phyloP scores from a whole-genome alignment of 2,797 vertebrate genomes.

The Pseudopleuronectes americanus region DNA sequence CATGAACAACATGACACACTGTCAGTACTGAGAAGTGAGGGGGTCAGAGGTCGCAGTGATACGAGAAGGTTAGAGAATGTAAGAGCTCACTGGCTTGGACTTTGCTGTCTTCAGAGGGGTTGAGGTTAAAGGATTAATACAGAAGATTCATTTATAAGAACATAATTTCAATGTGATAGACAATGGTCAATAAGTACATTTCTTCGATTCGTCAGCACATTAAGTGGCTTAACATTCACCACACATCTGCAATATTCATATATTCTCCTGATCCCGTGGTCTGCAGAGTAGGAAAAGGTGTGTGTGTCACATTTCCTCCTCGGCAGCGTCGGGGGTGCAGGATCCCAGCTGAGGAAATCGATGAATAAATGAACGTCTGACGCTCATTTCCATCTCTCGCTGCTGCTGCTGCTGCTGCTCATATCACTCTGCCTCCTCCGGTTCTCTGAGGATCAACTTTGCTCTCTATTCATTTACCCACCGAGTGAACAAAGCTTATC shows the following conservation, averaged over 20 bases:
- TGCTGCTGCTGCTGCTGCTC: slow-evolving; percentile 4
- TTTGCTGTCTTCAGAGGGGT: no score
- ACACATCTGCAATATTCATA: not conserved
- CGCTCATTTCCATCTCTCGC: slow-evolving; percentile 46
- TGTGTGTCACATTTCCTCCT: slow-evolving; percentile 29
- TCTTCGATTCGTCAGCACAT: no score
- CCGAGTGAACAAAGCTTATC: slow-evolving; percentile 44
- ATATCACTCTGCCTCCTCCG: slow-evolving; percentile 33
- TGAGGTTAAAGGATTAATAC: no score
- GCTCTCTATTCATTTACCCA: slow-evolving; percentile 47
- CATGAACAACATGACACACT: no score
- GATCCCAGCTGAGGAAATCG: slow-evolving; percentile 49
- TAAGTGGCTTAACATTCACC: not conserved
- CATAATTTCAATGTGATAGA: no score
- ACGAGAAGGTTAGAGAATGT: no score
- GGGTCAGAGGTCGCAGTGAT: no score
- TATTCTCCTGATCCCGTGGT: not conserved
- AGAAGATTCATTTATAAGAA: no score
- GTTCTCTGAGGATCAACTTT: slow-evolving; percentile 56
- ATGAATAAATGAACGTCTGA: slow-evolving; percentile 65
- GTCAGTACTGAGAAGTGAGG: no score
- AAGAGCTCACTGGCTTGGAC: no score
- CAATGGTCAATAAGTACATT: no score
- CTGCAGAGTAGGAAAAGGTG: not conserved
- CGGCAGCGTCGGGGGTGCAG: slow-evolving; percentile 7